These are phyloP conservation scores for Coryphaenoides rupestris DNA, from an alignment of 2,113 vertebrate genomes.

Conservation along the genomic window DNA sequence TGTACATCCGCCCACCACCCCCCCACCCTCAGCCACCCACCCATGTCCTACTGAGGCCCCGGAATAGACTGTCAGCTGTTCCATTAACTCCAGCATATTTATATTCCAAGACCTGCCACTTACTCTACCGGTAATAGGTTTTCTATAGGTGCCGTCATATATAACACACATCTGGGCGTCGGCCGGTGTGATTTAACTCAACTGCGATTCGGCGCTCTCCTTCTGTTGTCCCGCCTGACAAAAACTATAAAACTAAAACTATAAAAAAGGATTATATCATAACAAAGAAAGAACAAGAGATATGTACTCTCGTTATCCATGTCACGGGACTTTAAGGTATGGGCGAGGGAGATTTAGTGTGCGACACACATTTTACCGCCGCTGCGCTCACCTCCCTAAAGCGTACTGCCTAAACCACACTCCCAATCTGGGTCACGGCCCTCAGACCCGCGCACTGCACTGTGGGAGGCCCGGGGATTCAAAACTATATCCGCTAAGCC, in stretches of 20 bases:
- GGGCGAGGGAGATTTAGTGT: no score
- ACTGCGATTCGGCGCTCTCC: slow-evolving; percentile 41
- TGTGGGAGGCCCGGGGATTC: no score
- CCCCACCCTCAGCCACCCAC: not conserved
- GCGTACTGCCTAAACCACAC: no score
- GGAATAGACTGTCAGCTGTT: slow-evolving; percentile 75
- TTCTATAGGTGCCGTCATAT: slow-evolving; percentile 58
- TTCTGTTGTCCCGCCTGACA: slow-evolving; percentile 18
- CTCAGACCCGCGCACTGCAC: no score
- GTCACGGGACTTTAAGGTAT: no score
- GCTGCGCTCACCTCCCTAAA: no score
- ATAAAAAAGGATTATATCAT: not conserved
- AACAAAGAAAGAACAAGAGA: not conserved
- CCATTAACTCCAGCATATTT: slow-evolving; percentile 73
- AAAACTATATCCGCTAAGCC: no score
- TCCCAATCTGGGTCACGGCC: no score
- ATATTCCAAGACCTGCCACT: slow-evolving; percentile 70
- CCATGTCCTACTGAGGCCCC: slow-evolving; percentile 30
- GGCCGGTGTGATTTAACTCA: slow-evolving; percentile 40
- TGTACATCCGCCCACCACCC: slow-evolving; percentile 14
- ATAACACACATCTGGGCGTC: slow-evolving; percentile 23
- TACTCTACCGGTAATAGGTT: slow-evolving; percentile 75
- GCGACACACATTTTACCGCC: no score
- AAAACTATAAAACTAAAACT: no score
- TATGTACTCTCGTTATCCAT: no score